Conservation (phyloP, 2,888 invertebrate genomes). For the Cryptus viduatorius region DNA sequence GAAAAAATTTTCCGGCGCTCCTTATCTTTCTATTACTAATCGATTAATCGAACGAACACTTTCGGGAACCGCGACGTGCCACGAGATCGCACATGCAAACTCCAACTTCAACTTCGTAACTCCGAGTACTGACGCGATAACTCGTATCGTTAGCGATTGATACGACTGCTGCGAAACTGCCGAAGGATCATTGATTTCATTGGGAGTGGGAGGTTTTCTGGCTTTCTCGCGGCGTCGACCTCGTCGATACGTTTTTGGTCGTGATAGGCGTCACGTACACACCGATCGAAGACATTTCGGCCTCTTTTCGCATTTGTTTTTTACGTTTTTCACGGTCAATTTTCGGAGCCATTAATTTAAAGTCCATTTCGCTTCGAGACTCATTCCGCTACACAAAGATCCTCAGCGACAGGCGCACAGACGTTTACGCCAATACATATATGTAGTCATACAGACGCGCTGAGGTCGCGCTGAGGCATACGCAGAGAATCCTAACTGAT, state of each 20-base stretch:
- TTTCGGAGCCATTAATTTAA: no score
- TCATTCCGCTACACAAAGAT: no score
- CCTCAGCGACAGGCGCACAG: no score
- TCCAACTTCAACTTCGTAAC: not conserved
- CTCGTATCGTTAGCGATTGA: conserved; percentile 49
- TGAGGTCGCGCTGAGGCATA: no score
- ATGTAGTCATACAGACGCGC: no score
- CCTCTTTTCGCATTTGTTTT: conserved; percentile 1
- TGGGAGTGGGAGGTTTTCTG: conserved; percentile 50
- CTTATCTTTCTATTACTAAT: conserved; percentile 18
- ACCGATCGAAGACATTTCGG: not conserved
- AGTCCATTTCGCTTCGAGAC: no score
- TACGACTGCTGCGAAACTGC: conserved; percentile 43
- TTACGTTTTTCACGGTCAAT: not conserved
- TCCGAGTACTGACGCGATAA: conserved; percentile 21
- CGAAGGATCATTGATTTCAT: conserved; percentile 57
- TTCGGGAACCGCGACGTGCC: not conserved
- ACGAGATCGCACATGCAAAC: not conserved
- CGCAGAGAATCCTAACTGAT: no score
- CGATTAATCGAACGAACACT: not conserved
- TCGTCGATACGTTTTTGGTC: conserved; percentile 46
- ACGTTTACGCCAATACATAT: no score
- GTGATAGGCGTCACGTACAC: conserved; percentile 64
- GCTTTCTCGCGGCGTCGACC: conserved; percentile 52
- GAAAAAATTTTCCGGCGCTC: not conserved